These are phyloP conservation scores for Philypnodon macrostomus DNA, from an alignment of 2,797 vertebrate species.

Conservation along the genomic window DNA sequence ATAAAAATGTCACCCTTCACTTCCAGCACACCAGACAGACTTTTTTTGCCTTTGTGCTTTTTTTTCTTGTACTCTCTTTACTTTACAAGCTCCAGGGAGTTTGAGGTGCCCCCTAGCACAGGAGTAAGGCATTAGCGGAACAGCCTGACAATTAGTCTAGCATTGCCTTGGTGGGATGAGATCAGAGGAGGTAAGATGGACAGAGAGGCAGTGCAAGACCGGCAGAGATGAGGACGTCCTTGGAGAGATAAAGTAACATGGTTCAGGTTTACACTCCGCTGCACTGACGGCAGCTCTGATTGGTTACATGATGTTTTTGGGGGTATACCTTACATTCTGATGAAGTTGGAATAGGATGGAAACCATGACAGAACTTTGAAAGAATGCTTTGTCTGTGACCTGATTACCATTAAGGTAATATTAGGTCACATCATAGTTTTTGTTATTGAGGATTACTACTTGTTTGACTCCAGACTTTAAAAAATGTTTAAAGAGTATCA, in stretches of 20 bases:
- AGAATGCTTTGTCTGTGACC: too few species aligned
- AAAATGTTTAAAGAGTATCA: too few species aligned
- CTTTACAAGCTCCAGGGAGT: slow-evolving; percentile 34
- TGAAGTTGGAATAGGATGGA: slow-evolving; percentile 11
- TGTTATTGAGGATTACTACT: too few species aligned
- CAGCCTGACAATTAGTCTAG: slow-evolving; percentile 53
- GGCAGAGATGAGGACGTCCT: slow-evolving; percentile 13
- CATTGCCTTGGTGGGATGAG: slow-evolving; percentile 38
- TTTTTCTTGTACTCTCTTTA: slow-evolving; percentile 11
- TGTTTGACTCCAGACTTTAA: too few species aligned
- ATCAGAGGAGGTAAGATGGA: slow-evolving; percentile 25
- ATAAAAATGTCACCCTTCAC: too few species aligned
- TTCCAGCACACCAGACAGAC: too few species aligned
- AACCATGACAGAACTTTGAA: slow-evolving; percentile 9
- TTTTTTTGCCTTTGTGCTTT: slow-evolving; percentile 8
- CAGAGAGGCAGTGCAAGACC: slow-evolving; percentile 11
- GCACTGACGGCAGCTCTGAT: neutral
- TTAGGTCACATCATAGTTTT: too few species aligned
- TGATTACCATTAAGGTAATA: too few species aligned
- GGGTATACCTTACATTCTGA: slow-evolving; percentile 16
- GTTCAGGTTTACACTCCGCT: slow-evolving; percentile 2
- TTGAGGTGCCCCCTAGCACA: slow-evolving; percentile 56
- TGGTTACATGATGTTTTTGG: slow-evolving; percentile 1
- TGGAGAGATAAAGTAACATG: slow-evolving; percentile 11
- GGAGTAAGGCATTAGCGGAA: slow-evolving; percentile 58